Base-by-base conservation (phyloP, 2,113 vertebrate genomes). In the Garra rufa region DNA sequence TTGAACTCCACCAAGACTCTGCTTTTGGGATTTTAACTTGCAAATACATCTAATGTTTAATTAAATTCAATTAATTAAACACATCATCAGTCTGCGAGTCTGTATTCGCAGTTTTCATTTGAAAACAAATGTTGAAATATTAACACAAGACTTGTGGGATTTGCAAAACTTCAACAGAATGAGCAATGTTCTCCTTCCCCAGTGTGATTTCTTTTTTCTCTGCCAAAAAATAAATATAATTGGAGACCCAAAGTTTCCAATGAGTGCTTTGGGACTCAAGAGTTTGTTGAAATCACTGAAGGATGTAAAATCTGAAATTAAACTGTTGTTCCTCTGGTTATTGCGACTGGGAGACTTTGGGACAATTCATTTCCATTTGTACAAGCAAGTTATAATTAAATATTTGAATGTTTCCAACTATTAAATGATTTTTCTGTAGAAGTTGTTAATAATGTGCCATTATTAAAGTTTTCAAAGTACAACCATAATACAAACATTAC, bases 201-300 rank as follows among this genome's bases (percentile, higher is more conserved):
- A 2, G 65, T 38, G 65, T 34, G 63, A 19, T 10, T 38, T 19
- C 19, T 38, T 4, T 7, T 17, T 17, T 50, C 19, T 69, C 65
- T 21, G 3, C 30, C 10, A 21, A 69, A 69, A 69, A 38, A 8
- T 0, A 21, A 38, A 69, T 69, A 0, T 38, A 67, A 21, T 38
- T 38, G 15, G 30, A 67, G 63, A 67, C 4, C 5, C 10, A 43
- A 43, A 13, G 21, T 43, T 71, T 44, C 38, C 69, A 38, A 24
- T 24, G 38, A 71, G 67, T 11, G 17, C 67, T 21, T 34, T 6
- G 17, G 9, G 34, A 69, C 17, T 3, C 28, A 9, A 9, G 63
- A 59, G 57, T 69, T 41, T 69, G 17, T 10, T 17, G 34, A 41
- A 70, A 43, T 21, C 69, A 71, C 69, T 44, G 69, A 71, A 71